phyloP scores from a whole-genome alignment of 2,888 invertebrate genomes.

The Dorcus parallelipipedus region DNA sequence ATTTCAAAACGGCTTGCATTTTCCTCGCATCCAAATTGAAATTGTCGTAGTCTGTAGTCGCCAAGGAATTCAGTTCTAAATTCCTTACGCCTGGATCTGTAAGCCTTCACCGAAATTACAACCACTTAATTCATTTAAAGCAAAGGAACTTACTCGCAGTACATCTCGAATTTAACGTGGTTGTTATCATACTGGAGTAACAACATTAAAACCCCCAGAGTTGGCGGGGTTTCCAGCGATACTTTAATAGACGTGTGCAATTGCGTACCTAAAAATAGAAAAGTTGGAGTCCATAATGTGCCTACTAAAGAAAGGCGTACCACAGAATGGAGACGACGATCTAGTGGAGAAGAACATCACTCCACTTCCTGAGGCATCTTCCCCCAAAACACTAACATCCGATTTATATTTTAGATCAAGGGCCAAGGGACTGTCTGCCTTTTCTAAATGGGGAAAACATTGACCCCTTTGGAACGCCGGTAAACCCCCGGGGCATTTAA shows the following conservation, averaged over 20 bases:
- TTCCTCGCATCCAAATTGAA: conserved; percentile 9
- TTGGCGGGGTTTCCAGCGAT: conserved; percentile 47
- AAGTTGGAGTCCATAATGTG: not conserved
- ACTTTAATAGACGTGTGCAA: conserved; percentile 51
- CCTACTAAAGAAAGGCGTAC: conserved; percentile 38
- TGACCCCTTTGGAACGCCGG: conserved; percentile 51
- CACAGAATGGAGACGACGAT: conserved; percentile 53
- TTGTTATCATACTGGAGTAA: conserved; percentile 45
- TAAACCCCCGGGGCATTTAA: conserved; percentile 54
- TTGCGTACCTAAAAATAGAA: conserved; percentile 49
- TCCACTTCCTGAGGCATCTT: conserved; percentile 49
- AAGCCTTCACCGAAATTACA: conserved; percentile 20
- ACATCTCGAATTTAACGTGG: conserved; percentile 47
- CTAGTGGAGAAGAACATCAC: conserved; percentile 56
- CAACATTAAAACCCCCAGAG: conserved; percentile 50
- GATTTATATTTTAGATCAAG: conserved; percentile 34
- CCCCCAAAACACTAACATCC: conserved; percentile 44
- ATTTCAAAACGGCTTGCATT: conserved; percentile 11
- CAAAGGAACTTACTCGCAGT: conserved; percentile 50
- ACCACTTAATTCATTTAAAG: not conserved
- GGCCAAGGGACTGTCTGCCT: conserved; percentile 36
- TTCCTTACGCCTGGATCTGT: conserved; percentile 10
- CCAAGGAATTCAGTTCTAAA: conserved; percentile 4
- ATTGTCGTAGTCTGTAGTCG: conserved; percentile 4
- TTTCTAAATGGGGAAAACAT: conserved; percentile 52